Evolutionary conservation across 2,888 invertebrate species (phyloP), one percentile per base, ranked within the genome.

Genomic region (Synergus umbraculus): DNA sequence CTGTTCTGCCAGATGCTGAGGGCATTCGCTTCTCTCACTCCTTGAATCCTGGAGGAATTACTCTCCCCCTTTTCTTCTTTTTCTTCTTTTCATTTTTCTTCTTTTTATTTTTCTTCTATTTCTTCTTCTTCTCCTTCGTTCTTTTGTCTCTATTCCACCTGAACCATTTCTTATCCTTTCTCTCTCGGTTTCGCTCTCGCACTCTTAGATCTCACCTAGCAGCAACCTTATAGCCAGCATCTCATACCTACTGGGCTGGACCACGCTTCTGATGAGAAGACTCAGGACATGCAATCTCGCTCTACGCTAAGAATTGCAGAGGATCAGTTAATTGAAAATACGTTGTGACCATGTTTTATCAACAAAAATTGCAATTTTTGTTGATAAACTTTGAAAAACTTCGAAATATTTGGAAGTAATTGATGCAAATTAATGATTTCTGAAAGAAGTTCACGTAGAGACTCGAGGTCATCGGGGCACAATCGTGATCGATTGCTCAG

Each of bases 151-250:
- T n/a, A 65, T 44, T 65, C 77, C 15, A 18, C 46, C 49, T 7
- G 29, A 49, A 69, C 49, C 69, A 49, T 49, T 15, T 60, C 60
- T 83, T 76, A 65, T 78, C 60, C 81, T 78, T 64, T 78, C 77
- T 60, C 60, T 67, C 44, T 49, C 43, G 37, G 29, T 0, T 29
- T 58, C 49, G 13, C 63, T 66, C 67, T 78, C 46, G 43, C 87
- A 77, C 82, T 79, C 83, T 83, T 76, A 79, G 78, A 84, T 86
- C 86, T 87, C 87, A 85, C 86, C 86, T 87, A 79, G 37, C 37
- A 78, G 82, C 85, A 87, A 86, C 83, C 86, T 87, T 86, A 82
- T 85, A 87, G 87, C 83, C 82, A 78, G 66, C 79, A 82, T 37
- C 37, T 37, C 37, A 37, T 37, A 37, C 37, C 37, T 37, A 37